phyloP scores from a whole-genome alignment of 2,797 vertebrate species.

The Channallabes apus region DNA sequence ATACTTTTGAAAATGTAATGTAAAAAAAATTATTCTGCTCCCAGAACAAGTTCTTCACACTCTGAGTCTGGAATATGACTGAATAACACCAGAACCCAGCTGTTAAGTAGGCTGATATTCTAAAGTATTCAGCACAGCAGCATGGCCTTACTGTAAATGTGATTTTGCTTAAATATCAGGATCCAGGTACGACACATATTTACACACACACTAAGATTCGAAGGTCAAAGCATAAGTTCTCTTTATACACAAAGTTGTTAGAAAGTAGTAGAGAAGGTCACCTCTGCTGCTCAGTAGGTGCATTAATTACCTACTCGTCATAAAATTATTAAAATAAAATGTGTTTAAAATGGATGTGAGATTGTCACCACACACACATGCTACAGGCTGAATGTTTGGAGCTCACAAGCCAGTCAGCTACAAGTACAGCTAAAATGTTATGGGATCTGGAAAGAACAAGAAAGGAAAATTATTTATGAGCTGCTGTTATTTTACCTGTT shows the following conservation, averaged over 20 bases:
- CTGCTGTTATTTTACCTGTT: background rate
- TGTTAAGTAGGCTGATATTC: no score
- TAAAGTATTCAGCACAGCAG: no score
- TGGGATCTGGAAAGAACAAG: slow-evolving; percentile 4
- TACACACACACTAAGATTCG: background rate
- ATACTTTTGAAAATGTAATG: no score
- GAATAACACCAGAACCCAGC: no score
- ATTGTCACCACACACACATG: background rate
- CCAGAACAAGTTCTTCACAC: no score
- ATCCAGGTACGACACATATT: background rate
- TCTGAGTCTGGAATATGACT: no score
- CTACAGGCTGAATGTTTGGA: background rate
- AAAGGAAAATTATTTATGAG: background rate
- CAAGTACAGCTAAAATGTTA: background rate
- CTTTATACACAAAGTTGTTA: background rate
- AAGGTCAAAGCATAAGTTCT: background rate
- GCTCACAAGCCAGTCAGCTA: background rate
- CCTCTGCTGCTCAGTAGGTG: background rate
- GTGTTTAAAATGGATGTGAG: background rate
- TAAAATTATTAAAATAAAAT: background rate
- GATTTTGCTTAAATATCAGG: background rate
- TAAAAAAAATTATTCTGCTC: no score
- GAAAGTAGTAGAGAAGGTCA: background rate
- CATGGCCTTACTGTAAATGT: no score
- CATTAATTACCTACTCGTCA: no score